Base-by-base conservation (phyloP, 2,113 vertebrate species). In the Hippolais icterina region DNA sequence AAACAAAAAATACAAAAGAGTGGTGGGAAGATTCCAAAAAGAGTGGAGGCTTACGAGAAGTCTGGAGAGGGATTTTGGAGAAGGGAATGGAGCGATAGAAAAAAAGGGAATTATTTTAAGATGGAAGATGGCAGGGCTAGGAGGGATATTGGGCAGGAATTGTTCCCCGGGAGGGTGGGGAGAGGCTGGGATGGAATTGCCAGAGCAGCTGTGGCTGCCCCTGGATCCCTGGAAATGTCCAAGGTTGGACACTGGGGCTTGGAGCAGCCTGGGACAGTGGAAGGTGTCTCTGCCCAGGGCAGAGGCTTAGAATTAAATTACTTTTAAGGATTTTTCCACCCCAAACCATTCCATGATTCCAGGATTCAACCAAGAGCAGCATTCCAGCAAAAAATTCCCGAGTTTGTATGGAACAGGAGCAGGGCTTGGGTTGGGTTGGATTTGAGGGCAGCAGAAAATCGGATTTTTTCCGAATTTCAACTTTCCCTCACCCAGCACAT, bases 71-170 rank as follows among this genome's bases (percentile, higher is more conserved):
- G 77, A 44, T 27, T 59, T 59, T 23, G 39, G 42, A 65, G 10
- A 37, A 65, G 60, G 46, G 37, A 25, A 23, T 20, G 50, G 35
- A 50, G 50, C 5, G 31, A 44, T 3, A 10, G 19, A 7, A 52
- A 56, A 50, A 33, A 10, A 8, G 7, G 22, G 15, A 44, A 65
- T 37, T 2, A 42, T 15, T 31, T 74, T 9, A 13, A 33, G 4
- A 1, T 72, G 52, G 23, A 27, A 10, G 14, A 57, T 1, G 22
- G 18, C 12, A 24, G 8, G 27, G 5, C 0, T 16, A 0, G 37
- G 0, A 65, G 59, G 50, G 59, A 57, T 33, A 0, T 33, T 28
- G 50, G 66, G 15, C 0, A 47, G 50, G 50, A 56, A 64, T 64
- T 56, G 7, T 15, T 87, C 49, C 41, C 29, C 64, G 66, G 7